These are phyloP conservation scores for Nephrotoma flavescens DNA, from an alignment of 2,888 invertebrate genomes.

Conservation along the genomic window DNA sequence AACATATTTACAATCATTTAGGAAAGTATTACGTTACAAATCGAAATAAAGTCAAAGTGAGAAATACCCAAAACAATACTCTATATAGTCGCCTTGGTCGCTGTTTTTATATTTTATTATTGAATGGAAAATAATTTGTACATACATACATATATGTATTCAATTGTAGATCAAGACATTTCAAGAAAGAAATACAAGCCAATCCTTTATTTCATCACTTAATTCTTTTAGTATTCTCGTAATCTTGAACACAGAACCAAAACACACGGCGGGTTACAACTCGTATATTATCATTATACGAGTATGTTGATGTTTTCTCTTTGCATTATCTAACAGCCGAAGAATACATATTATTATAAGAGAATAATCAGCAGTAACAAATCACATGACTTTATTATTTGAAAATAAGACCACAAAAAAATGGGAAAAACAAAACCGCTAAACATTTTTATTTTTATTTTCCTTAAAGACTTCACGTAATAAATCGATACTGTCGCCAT, in stretches of 20 bases:
- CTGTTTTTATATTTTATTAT: neutral
- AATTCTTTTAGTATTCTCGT: neutral
- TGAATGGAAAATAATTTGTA: neutral
- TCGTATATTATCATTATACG: neutral
- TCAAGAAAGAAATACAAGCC: neutral
- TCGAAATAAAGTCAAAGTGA: neutral
- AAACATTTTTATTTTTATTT: neutral
- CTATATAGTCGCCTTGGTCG: neutral
- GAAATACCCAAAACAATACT: neutral
- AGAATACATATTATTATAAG: neutral
- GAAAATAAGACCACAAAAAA: neutral
- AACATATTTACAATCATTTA: neutral
- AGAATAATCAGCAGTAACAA: neutral
- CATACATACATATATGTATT: neutral
- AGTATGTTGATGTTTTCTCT: neutral
- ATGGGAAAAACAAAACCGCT: neutral
- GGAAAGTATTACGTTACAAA: neutral
- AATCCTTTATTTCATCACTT: neutral
- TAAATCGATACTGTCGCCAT: slow-evolving; percentile 5
- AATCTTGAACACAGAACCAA: neutral
- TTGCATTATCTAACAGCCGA: neutral
- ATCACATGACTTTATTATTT: slow-evolving; percentile 1
- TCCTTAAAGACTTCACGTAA: slow-evolving; percentile 3
- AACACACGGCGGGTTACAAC: neutral
- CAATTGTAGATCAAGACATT: neutral